Percentiles rank a stretch among this genome's conserved stretches.
Conservation (phyloP, 1,140 invertebrate genomes). For the Steinernema feltiae region DNA sequence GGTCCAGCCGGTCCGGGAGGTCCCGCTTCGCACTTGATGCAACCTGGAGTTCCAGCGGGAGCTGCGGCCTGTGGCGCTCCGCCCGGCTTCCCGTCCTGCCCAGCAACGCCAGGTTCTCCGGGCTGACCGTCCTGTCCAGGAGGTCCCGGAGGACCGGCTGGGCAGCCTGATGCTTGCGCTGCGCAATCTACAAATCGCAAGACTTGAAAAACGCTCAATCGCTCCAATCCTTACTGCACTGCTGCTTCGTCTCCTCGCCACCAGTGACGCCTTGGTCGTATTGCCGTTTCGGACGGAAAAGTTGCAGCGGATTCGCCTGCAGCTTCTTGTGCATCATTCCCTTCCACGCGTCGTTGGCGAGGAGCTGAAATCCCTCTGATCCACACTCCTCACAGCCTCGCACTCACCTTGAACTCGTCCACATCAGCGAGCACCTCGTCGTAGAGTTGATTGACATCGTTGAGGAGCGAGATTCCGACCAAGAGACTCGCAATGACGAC, state of each 20-base stretch:
- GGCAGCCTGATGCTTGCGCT: not conserved
- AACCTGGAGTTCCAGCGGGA: not conserved
- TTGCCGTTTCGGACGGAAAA: not conserved
- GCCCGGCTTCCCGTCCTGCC: not conserved
- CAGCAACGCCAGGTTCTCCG: not conserved
- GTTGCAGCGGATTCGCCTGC: not conserved
- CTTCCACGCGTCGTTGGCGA: slow-evolving; percentile 7
- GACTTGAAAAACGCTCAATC: not conserved
- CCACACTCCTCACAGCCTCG: no score
- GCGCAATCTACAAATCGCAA: not conserved
- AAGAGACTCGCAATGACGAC: no score
- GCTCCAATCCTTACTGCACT: not conserved
- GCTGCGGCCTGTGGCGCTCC: not conserved
- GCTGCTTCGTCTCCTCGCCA: not conserved
- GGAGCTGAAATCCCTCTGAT: no score
- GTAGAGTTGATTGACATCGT: no score
- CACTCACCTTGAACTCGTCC: no score
- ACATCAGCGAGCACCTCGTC: no score
- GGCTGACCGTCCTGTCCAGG: not conserved
- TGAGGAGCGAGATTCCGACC: no score
- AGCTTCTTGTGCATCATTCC: not conserved
- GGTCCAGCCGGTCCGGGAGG: not conserved
- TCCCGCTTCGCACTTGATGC: not conserved
- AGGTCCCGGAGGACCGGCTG: not conserved
- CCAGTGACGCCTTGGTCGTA: not conserved